Conservation (phyloP, 2,113 vertebrate genomes). For the Corydoras maculifer region DNA sequence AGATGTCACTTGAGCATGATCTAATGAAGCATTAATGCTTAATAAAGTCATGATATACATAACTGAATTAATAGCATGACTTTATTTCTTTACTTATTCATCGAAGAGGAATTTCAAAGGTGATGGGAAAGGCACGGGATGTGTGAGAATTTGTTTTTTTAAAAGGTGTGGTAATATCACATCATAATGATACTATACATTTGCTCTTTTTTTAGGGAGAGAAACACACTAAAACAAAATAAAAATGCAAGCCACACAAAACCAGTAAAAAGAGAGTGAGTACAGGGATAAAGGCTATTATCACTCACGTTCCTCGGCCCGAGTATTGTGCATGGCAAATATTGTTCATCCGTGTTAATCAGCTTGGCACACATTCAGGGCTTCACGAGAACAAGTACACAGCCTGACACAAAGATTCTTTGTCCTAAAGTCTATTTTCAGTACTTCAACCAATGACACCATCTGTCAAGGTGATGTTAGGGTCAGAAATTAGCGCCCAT, state of each 20-base stretch:
- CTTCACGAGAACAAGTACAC: conserved; percentile 14
- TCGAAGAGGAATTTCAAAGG: too few species aligned
- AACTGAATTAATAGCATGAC: too few species aligned
- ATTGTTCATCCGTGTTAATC: conserved; percentile 50
- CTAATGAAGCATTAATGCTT: too few species aligned
- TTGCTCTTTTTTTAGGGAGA: too few species aligned
- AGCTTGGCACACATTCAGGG: conserved; percentile 48
- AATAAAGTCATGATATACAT: too few species aligned
- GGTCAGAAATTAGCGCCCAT: background rate
- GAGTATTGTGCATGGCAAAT: conserved; percentile 30
- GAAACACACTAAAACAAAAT: background rate
- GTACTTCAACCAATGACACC: conserved; percentile 20
- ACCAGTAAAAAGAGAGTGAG: conserved; percentile 5
- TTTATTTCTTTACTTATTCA: too few species aligned
- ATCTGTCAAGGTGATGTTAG: conserved; percentile 11
- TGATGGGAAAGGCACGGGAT: too few species aligned
- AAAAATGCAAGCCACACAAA: conserved; percentile 14
- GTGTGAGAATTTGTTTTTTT: too few species aligned
- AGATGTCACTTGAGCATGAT: background rate
- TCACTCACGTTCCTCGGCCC: conserved; percentile 43
- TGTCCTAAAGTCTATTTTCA: conserved; percentile 12
- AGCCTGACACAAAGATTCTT: conserved; percentile 17
- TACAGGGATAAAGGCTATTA: conserved; percentile 43
- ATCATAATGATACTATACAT: too few species aligned
- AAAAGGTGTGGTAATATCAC: too few species aligned